Base-by-base conservation (phyloP, 1,140 invertebrate genomes). In the Scylla paramamosain region DNA sequence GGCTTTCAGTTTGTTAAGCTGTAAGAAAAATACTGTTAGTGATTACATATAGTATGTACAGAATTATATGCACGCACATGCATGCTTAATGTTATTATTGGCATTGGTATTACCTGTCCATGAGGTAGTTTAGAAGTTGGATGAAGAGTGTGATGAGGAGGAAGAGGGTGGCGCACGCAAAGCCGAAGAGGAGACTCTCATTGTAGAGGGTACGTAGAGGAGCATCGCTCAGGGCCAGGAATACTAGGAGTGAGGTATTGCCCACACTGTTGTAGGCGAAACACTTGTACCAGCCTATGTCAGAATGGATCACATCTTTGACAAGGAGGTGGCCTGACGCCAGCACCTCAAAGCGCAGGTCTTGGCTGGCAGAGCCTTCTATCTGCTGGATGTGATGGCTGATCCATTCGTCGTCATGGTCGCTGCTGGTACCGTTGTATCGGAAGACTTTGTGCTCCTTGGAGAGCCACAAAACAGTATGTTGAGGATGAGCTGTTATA, bases 261-360 rank as follows among this genome's bases (percentile, higher is more conserved):
- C 98, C 98, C 89, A 98, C 97, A 16, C 98, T 98, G 97, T 99
- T 99, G 94, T 98, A 98, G 25, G 98, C 98, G 96, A 98, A 98
- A 96, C 99, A 99, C 77, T 98, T 98, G 97, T 99, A 99, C 77
- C 98, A 97, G n/a, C 99, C 99, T 96, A 98, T 98, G 97, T 99
- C 98, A 94, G 98, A 97, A 94, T 98, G 97, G 0, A 97, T 97
- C 29, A 98, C 97, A 92, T 97, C 97, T 45, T 97, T 97, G 52
- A 98, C 98, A 96, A 97, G 97, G 25, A 98, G 97, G 82, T 97
- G 98, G 8, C 98, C 98, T 96, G 98, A 98, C 46, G 97, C 97
- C 20, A 98, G 96, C 1, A 98, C 96, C 84, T 96, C 93, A 77
- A 95, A 94, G n/a, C 88, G 87, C 4, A 90, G 52, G 29, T 96